Conservation (phyloP, 92 coral and sea anemone species). For the Palythoa heliodiscus region DNA sequence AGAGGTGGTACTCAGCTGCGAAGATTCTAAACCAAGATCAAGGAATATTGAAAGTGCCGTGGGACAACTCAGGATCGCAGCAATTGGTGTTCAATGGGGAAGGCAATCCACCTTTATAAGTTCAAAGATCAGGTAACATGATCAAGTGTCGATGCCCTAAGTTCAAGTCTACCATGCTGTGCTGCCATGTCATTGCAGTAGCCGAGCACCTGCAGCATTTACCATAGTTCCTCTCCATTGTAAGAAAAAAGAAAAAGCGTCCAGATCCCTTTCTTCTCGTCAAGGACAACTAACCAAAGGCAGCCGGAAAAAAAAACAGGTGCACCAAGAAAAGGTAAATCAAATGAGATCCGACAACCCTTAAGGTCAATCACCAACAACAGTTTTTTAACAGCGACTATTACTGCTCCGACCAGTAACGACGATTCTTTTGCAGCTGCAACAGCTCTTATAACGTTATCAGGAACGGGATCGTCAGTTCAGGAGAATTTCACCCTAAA, state of each 20-base stretch:
- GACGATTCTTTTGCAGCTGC: conserved; percentile 38
- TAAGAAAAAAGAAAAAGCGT: conserved; percentile 28
- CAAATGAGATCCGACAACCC: conserved; percentile 26
- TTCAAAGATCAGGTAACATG: conserved; percentile 27
- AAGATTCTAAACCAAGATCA: conserved; percentile 33
- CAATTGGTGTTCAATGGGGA: conserved; percentile 48
- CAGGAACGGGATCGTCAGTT: conserved; percentile 15
- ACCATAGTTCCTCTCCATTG: conserved; percentile 28
- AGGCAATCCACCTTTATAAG: conserved; percentile 41
- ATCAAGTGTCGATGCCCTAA: conserved; percentile 44
- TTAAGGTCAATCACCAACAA: conserved; percentile 8
- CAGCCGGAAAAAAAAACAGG: conserved; percentile 22
- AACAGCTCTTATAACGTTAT: conserved; percentile 42
- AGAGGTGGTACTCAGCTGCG: conserved; percentile 43
- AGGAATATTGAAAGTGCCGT: conserved; percentile 43
- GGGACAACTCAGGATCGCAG: conserved; percentile 50
- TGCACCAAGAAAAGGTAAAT: conserved; percentile 29
- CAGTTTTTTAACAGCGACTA: conserved; percentile 16
- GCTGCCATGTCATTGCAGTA: conserved; percentile 41
- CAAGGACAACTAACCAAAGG: conserved; percentile 29
- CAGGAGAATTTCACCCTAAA: conserved; percentile 42
- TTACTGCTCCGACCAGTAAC: conserved; percentile 8
- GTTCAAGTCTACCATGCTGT: conserved; percentile 46
- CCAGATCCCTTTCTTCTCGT: conserved; percentile 23
- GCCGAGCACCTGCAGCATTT: conserved; percentile 36